Evolutionary conservation across 2,797 vertebrate species (phyloP).

Genomic region (Hydrocynus forskahlii): DNA sequence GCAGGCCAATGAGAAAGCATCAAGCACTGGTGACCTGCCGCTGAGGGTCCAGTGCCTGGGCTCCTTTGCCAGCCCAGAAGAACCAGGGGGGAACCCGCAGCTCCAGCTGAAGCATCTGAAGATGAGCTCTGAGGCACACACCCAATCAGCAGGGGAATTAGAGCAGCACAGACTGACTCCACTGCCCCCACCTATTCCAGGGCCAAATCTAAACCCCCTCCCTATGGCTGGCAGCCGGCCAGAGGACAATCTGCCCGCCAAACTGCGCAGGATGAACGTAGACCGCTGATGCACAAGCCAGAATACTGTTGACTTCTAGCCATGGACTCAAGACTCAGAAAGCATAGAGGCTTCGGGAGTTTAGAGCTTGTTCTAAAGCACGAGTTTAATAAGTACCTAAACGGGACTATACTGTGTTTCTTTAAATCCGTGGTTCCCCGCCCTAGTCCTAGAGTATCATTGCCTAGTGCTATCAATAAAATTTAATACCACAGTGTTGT

Average conservation of each 20-base stretch:
- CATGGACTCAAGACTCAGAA: slow-evolving; percentile 8
- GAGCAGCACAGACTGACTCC: slow-evolving; percentile 68
- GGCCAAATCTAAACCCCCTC: slow-evolving; percentile 52
- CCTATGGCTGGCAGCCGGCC: slow-evolving; percentile 65
- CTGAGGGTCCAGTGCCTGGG: slow-evolving; percentile 82
- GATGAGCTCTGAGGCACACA: slow-evolving; percentile 69
- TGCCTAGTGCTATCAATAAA: neutral
- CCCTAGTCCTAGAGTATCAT: neutral
- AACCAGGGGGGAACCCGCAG: slow-evolving; percentile 72
- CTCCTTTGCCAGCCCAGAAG: slow-evolving; percentile 71
- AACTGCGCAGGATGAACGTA: slow-evolving; percentile 81
- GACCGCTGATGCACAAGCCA: slow-evolving; percentile 66
- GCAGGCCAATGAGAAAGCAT: slow-evolving; percentile 79
- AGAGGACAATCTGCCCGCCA: slow-evolving; percentile 82
- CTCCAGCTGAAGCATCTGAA: slow-evolving; percentile 77
- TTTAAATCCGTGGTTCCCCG: slow-evolving; percentile 10
- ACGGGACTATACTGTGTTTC: slow-evolving; percentile 53
- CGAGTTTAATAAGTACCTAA: slow-evolving; percentile 40
- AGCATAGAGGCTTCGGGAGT: slow-evolving; percentile 9
- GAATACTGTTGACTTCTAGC: neutral
- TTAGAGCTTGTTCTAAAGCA: slow-evolving; percentile 14
- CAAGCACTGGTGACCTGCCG: slow-evolving; percentile 84
- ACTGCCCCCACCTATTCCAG: slow-evolving; percentile 54
- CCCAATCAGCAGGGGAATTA: slow-evolving; percentile 61
- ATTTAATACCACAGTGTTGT: neutral